Conservation (phyloP, 2,888 invertebrate species). For the Amphipyra berbera region DNA sequence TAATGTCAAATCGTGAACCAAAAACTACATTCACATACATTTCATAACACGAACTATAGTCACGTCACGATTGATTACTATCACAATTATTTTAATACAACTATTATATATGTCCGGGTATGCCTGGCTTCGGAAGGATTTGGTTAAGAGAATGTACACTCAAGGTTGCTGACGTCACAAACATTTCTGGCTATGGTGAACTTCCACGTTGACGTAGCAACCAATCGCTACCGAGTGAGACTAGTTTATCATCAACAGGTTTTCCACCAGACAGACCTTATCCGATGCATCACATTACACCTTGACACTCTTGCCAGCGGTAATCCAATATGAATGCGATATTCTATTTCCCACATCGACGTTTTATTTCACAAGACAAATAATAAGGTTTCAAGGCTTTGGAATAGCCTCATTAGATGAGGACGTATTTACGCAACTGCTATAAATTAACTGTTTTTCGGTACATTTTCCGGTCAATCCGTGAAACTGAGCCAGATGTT, state of each 20-base stretch:
- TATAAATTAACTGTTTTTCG: too few relatives aligned
- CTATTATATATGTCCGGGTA: conserved; percentile 53
- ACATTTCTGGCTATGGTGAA: conserved; percentile 56
- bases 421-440: too few relatives aligned
- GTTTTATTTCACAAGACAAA: conserved; percentile 56
- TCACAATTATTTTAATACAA: conserved; percentile 42
- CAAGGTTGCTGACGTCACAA: conserved; percentile 77
- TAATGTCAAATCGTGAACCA: conserved; percentile 50
- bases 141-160: conserved; percentile 76
- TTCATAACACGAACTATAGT: conserved; percentile 39
- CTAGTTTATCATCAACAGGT: conserved; percentile 14
- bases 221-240: not conserved
- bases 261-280: conserved; percentile 43
- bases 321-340: conserved; percentile 76
- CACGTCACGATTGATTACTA: conserved; percentile 46
- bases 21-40: conserved; percentile 52
- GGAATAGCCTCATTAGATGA: too few relatives aligned
- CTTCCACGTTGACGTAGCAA: conserved; percentile 31
- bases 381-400: conserved; percentile 32
- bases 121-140: conserved; percentile 62
- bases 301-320: conserved; percentile 79
- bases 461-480: too few relatives aligned
- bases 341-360: conserved; percentile 73
- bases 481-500: too few relatives aligned
- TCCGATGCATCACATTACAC: conserved; percentile 71